Conservation (phyloP, 1,140 invertebrate genomes). For the Eubasilissa regina region DNA sequence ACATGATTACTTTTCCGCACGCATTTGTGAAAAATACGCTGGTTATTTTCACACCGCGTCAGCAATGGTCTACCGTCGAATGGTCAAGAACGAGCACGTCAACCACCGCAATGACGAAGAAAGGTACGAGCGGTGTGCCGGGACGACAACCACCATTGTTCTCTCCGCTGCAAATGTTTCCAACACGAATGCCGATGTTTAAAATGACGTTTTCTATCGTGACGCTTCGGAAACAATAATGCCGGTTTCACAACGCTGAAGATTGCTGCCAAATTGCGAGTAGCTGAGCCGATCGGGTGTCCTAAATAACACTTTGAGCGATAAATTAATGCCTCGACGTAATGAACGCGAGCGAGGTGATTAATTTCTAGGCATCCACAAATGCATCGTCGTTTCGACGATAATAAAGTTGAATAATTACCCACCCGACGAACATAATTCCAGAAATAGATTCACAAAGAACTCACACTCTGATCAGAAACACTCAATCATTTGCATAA, state of each 20-base stretch:
- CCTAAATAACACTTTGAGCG: constrained; percentile 9
- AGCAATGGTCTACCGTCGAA: not conserved
- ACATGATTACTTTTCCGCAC: too few species aligned
- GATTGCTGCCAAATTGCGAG: constrained; percentile 9
- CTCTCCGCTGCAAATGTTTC: not conserved
- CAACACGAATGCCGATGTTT: constrained; percentile 17
- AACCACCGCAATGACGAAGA: not conserved
- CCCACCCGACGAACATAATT: too few species aligned
- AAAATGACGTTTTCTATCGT: constrained; percentile 20
- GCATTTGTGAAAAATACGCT: too few species aligned
- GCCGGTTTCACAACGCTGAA: not conserved
- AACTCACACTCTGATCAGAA: too few species aligned
- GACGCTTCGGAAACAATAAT: constrained; percentile 14
- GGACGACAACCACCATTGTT: constrained; percentile 22
- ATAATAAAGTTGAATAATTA: too few species aligned
- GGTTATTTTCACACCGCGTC: not conserved
- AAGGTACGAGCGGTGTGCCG: not conserved
- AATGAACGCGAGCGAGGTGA: not conserved
- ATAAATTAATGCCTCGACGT: constrained; percentile 18
- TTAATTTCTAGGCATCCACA: not conserved
- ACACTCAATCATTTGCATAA: too few species aligned
- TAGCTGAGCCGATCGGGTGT: constrained; percentile 7
- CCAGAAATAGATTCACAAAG: too few species aligned
- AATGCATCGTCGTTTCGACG: too few species aligned
- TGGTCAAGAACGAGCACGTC: not conserved